Evolutionary conservation across 2,113 vertebrate species (phyloP), one percentile per base, ranked within the genome.

Genomic region (Gallinago jamesoni): DNA sequence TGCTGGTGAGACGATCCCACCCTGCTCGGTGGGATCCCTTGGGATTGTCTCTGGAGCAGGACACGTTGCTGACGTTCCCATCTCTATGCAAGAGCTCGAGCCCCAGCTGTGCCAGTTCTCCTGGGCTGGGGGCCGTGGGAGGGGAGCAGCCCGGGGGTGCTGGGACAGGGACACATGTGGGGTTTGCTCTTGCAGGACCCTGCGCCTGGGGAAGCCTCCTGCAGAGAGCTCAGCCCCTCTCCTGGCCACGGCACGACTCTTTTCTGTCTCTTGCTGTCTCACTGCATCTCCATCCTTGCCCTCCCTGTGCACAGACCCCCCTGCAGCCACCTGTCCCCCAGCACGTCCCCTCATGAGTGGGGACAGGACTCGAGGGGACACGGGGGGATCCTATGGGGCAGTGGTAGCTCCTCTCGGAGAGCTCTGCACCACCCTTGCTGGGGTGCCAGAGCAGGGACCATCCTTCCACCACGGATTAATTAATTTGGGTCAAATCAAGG

Each of bases 41-140:
- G 37, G 62, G 57, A 14, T 52, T 7, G 0, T 28, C 18, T 30
- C 52, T 39, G 45, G 28, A 84, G 22, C 13, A 2, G 28, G 56
- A 15, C 3, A 0, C 1, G 1, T 1, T 0, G 2, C 50, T 78
- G 74, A 4, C 10, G 7, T 33, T 37, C 33, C 74, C 6, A 1
- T 0, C 45, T 77, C 31, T 18, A 20, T 35, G 56, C 23, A 15
- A 23, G 41, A 62, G 22, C 63, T 72, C 3, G 1, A 41, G 30
- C 37, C 37, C 17, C 5, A 4, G 45, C n/a, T 14, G 67, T n/a
- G n/a, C 52, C 7, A 0, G 35, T 37, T 37, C 7, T 37, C 57
- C 24, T 4, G 4, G 25, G 35, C 84, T n/a, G 18, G 66, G 27
- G 28, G 31, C 35, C 1, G 1, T 4, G 5, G n/a, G 19, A 47